These are phyloP conservation scores for Engraulis encrasicolus DNA, from an alignment of 2,113 vertebrate genomes.

Conservation along the genomic window DNA sequence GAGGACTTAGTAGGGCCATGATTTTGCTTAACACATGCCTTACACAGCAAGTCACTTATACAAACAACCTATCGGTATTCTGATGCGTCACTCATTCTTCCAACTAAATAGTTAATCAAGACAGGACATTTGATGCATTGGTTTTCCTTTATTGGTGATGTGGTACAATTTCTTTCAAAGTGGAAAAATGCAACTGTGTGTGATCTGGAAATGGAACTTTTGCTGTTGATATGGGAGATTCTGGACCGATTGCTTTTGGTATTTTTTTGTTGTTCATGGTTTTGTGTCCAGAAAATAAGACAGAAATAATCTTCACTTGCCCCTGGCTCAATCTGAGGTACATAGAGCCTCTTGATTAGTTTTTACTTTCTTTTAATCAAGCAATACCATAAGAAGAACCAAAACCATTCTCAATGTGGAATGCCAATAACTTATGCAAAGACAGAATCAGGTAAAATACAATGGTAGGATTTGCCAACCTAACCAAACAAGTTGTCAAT, in stretches of 20 bases:
- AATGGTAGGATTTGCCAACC: constrained; percentile 4
- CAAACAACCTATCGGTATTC: neutral
- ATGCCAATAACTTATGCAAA: constrained; percentile 19
- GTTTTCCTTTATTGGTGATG: constrained; percentile 67
- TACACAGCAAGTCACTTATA: no score
- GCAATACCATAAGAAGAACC: constrained; percentile 25
- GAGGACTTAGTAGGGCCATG: no score
- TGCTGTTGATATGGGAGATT: constrained; percentile 31
- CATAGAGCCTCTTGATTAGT: neutral
- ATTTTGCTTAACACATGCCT: no score
- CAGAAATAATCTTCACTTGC: constrained; percentile 21
- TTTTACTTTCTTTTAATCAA: constrained; percentile 9
- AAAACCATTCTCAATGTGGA: neutral
- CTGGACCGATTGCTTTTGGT: neutral
- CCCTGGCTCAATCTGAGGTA: constrained; percentile 34
- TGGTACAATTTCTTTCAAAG: constrained; percentile 62
- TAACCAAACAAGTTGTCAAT: neutral
- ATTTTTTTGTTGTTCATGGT: constrained; percentile 21
- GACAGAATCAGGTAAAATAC: neutral
- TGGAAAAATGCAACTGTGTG: constrained; percentile 42
- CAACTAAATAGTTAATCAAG: neutral
- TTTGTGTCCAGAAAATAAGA: constrained; percentile 1
- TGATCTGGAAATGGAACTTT: constrained; percentile 37
- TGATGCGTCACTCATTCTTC: neutral
- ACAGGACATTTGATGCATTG: constrained; percentile 47